Evolutionary conservation across 2,888 invertebrate species (phyloP).

Genomic region (Latrodectus hesperus): DNA sequence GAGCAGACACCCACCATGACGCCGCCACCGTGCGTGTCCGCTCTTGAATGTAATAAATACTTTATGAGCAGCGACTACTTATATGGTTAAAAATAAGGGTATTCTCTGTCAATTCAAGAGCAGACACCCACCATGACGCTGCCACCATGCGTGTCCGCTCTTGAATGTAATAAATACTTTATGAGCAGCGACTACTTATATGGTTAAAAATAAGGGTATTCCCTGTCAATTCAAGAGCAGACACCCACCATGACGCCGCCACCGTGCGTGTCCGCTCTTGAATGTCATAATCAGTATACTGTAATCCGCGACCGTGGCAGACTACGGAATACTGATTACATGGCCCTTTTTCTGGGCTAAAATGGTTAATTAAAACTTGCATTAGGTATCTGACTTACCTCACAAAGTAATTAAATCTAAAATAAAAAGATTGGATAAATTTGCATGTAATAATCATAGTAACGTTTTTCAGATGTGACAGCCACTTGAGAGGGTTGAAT

Average conservation of each 20-base stretch:
- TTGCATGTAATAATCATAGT: neutral
- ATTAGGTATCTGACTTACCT: no score
- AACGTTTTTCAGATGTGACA: neutral
- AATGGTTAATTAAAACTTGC: no score
- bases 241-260: neutral
- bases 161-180: no score
- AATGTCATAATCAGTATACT: neutral
- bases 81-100: no score
- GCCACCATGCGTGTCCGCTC: no score
- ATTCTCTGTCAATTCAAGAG: no score
- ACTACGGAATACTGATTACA: neutral
- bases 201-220: slow-evolving; percentile 6
- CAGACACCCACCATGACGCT: no score
- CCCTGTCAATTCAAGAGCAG: neutral
- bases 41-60: no score
- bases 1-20: no score
- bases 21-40: no score
- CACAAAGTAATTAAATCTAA: neutral
- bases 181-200: neutral
- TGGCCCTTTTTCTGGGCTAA: no score
- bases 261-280: neutral
- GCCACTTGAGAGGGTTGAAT: neutral
- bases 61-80: no score
- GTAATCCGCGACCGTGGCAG: neutral
- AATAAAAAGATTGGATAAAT: neutral